Percentiles rank a stretch among this genome's conserved stretches.
Conservation (phyloP, 2,113 vertebrate genomes). For the Toxotes jaculatrix region DNA sequence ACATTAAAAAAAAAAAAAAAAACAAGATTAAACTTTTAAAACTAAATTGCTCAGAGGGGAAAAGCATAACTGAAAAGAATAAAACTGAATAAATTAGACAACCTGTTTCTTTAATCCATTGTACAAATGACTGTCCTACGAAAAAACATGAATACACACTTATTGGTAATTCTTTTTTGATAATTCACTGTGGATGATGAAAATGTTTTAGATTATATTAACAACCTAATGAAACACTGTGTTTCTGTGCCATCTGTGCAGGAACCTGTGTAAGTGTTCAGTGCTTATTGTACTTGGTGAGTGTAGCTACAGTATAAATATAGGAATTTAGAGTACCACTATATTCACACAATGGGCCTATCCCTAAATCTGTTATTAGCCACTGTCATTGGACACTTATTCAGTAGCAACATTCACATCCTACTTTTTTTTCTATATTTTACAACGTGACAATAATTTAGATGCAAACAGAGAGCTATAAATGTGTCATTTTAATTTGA, state of each 20-base stretch:
- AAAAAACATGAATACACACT: background rate
- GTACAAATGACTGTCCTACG: background rate
- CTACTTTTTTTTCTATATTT: background rate
- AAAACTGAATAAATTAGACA: background rate
- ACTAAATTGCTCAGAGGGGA: background rate
- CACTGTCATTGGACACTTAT: background rate
- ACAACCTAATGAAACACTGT: background rate
- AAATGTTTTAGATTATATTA: background rate
- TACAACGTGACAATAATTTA: background rate
- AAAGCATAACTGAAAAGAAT: background rate
- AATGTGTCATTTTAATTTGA: too few species aligned
- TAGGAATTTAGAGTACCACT: too few species aligned
- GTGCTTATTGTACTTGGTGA: too few species aligned
- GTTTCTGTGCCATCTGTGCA: too few species aligned
- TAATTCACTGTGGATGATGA: background rate
- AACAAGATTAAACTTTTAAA: conserved; percentile 5
- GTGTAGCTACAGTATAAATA: too few species aligned
- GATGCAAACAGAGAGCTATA: too few species aligned
- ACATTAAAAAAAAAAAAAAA: background rate
- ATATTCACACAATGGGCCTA: background rate
- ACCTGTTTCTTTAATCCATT: background rate
- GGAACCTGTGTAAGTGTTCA: too few species aligned
- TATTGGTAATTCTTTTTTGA: background rate
- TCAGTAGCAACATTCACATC: background rate
- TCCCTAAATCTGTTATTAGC: too few species aligned